These are phyloP conservation scores for Mystacornis crossleyi DNA, from an alignment of 2,113 vertebrate genomes.

Conservation along the genomic window DNA sequence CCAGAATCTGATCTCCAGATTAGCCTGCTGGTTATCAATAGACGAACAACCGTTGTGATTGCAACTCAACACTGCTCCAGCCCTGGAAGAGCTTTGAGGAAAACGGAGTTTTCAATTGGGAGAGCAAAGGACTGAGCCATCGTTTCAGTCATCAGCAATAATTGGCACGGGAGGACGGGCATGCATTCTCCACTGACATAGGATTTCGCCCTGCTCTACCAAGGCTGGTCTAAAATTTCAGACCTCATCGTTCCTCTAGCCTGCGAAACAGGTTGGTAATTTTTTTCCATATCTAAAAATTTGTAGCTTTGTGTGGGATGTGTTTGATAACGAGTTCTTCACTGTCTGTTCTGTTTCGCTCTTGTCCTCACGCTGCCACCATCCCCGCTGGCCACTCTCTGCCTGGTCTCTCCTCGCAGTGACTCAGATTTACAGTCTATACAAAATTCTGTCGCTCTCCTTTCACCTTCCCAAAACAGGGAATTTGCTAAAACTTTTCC, in stretches of 20 bases:
- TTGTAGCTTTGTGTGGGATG: background rate
- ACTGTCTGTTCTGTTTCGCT: background rate
- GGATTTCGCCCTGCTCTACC: conserved; percentile 51
- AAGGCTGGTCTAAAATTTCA: conserved; percentile 53
- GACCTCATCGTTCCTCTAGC: conserved; percentile 18
- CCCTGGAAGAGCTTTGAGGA: conserved; percentile 17
- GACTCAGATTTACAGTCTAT: background rate
- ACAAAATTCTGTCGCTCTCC: background rate
- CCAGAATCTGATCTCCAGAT: conserved; percentile 78
- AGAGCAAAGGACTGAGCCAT: conserved; percentile 55
- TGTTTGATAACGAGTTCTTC: background rate
- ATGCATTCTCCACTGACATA: conserved; percentile 68
- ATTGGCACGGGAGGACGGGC: conserved; percentile 53
- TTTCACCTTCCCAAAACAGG: background rate
- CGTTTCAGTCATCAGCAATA: conserved; percentile 55
- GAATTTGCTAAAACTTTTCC: background rate
- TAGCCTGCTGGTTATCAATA: conserved; percentile 74
- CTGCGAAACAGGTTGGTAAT: conserved; percentile 76
- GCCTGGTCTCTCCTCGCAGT: background rate
- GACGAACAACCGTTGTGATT: conserved; percentile 56
- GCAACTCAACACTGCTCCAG: conserved; percentile 68
- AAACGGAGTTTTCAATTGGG: conserved; percentile 64
- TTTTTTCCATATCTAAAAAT: background rate
- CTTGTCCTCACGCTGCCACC: background rate
- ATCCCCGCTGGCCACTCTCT: background rate